Base-by-base conservation (phyloP, 2,113 vertebrate genomes). In the Xiphorhynchus elegans region DNA sequence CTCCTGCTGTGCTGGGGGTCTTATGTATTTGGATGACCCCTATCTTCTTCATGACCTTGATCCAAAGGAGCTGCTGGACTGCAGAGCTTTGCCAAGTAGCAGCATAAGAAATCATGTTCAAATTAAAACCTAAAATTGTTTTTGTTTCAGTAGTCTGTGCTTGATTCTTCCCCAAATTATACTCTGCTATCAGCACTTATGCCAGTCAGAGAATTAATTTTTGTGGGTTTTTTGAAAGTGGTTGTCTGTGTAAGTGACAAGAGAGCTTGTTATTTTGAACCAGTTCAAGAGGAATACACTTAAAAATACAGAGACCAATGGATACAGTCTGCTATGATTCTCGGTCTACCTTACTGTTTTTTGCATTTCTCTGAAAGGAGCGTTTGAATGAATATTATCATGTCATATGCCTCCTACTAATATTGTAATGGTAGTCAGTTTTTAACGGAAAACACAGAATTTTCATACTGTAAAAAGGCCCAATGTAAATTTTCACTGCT, bases 61-160 rank as follows among this genome's bases (percentile, higher is more conserved):
- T 82, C 88, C 62, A 42, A 56, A 40, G 95, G 92, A 92, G 64
- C 76, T 92, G 60, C 83, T 87, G 85, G 90, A 60, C 93, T 33
- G 23, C 56, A 49, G 44, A 11, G 58, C 66, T 90, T 75, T 92
- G 88, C 76, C 80, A 84, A 95, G 66, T 13, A 64, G 37, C 63
- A 89, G 44, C 68, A 26, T 25, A 59, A 66, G 49, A 88, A 93
- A 64, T 77, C 49, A 11, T 20, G 49, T 75, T 84, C 49, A 64
- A 46, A 84, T 75, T 40, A 68, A 95, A 95, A 56, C 17, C 17
- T 49, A 29, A 76, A 75, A 46, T 81, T 25, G 10, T 59, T 94
- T 90, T 83, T 77, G 21, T 67, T 87, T 70, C 37, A 53, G 35
- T 56, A 63, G 56, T 40, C 74, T 67, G 21, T 67, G 55, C 76